Evolutionary conservation across 2,888 invertebrate genomes (phyloP), one percentile per base, ranked within the genome.

Genomic region (Augochlorella aurata): DNA sequence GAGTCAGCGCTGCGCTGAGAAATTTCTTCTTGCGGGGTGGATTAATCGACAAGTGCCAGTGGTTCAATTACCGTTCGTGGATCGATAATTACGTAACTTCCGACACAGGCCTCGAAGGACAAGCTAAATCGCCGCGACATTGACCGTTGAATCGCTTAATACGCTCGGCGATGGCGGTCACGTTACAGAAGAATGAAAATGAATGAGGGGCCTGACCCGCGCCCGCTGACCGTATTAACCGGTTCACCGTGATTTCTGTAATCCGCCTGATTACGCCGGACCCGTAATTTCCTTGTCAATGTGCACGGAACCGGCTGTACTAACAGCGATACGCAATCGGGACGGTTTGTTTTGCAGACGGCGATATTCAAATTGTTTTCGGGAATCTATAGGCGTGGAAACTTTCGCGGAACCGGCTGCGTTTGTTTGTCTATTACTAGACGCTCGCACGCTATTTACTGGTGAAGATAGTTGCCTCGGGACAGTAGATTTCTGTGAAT

Each of bases 71-170:
- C 44, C 50, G 65, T 47, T 52, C 4, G 38, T 38, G 18, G 58
- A 81, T 88, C 79, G 69, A 87, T 88, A 85, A 87, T 88, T 87
- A 79, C 76, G 54, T 72, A 84, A 88, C 81, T 84, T 85, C 84
- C 82, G 84, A 70, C 24, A 29, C 24, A 18, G 54, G 24, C 77
- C 67, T 78, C 69, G 79, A 82, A 83, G 81, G 73, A 76, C 76
- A 72, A 71, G 77, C 72, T 66, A 74, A 72, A 71, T 50, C 21
- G 75, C 54, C 79, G 77, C 87, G 85, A 85, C 88, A 87, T 84
- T 85, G 88, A 88, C 87, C 85, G 87, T 67, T 82, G 79, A 75
- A 82, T 85, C 79, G 67, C 38, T 81, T 80, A 85, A 86, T 83
- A 72, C 72, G 77, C 47, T 61, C 38, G 44, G 18, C 75, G 74